Base-by-base conservation (phyloP, 2,888 invertebrate species). In the Lathronympha strigana region DNA sequence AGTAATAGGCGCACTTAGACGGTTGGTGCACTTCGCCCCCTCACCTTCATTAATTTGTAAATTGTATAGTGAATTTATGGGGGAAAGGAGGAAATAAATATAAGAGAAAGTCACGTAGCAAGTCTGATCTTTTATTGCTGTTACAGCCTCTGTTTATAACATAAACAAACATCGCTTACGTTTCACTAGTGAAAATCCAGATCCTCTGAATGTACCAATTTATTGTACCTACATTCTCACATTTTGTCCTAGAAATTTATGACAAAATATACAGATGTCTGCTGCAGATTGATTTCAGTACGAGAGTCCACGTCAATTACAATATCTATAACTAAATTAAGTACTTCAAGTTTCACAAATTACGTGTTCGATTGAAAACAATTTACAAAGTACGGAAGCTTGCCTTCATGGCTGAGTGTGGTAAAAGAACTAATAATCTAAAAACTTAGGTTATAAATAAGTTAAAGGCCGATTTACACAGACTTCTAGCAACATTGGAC, bases 51-150 rank as follows among this genome's bases (percentile, higher is more conserved):
- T 28, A 28, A 28, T 28, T 8, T 38, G 13, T 55, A 55, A 45
- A 21, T 23, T 47, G 47, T 19, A 36, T 31, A 17, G 5, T 19
- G 17, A 17, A n/a, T 49, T 54, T 38, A 13, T 54, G 13, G 5
- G 28, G 49, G 11, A 33, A n/a, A 58, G 31, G 47, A 6, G 43
- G 23, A 36, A 54, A 58, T 51, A 62, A 67, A 63, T 70, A 77
- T 77, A 72, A 69, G 77, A 83, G 78, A 75, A 72, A 73, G 74
- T 68, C 72, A 69, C 69, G 78, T 73, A 58, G 58, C 82, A 87
- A 84, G 86, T 88, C 86, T 84, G 90, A 88, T 89, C 87, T 86
- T 88, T 92, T 90, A 92, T 92, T 92, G 92, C 92, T 90, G 88
- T 90, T 77, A 87, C 90, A 92, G 92, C 92, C 85, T 88, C 83